These are phyloP conservation scores for Ochropleura leucogaster DNA, from an alignment of 2,888 invertebrate genomes.

Conservation along the genomic window DNA sequence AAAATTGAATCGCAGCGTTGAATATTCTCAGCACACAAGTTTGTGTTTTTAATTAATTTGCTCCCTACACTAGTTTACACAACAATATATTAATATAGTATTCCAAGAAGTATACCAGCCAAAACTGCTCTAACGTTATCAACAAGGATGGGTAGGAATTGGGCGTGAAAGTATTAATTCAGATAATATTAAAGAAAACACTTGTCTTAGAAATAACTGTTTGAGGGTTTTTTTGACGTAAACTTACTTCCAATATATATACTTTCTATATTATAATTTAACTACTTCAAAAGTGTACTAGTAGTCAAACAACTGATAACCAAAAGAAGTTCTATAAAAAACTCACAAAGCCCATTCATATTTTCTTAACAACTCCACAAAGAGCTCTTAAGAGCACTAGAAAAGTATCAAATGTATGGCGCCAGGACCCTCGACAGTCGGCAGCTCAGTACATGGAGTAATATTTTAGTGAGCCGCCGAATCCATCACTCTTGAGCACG, in stretches of 20 bases:
- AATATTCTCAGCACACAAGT: constrained; percentile 15
- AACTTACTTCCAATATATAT: neutral
- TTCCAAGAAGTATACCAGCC: neutral
- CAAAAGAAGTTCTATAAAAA: constrained; percentile 36
- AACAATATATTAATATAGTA: neutral
- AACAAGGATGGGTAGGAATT: neutral
- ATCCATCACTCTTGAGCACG: constrained; percentile 75
- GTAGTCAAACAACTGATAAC: constrained; percentile 30
- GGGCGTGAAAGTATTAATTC: neutral
- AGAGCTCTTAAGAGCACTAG: constrained; percentile 67
- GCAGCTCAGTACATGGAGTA: constrained; percentile 66
- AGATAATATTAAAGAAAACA: neutral
- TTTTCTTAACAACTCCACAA: constrained; percentile 60
- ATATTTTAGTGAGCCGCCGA: constrained; percentile 78
- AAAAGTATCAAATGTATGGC: constrained; percentile 76
- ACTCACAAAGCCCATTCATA: constrained; percentile 45
- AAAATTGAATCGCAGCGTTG: constrained; percentile 43
- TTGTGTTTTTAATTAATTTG: constrained; percentile 32
- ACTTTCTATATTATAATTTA: neutral
- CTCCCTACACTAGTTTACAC: neutral
- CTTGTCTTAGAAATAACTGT: neutral
- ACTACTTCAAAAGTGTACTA: neutral
- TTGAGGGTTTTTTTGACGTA: neutral
- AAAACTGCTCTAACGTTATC: neutral
- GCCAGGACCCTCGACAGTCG: constrained; percentile 74